Evolutionary conservation across 2,113 vertebrate species (phyloP).

Genomic region (Elachura formosa): DNA sequence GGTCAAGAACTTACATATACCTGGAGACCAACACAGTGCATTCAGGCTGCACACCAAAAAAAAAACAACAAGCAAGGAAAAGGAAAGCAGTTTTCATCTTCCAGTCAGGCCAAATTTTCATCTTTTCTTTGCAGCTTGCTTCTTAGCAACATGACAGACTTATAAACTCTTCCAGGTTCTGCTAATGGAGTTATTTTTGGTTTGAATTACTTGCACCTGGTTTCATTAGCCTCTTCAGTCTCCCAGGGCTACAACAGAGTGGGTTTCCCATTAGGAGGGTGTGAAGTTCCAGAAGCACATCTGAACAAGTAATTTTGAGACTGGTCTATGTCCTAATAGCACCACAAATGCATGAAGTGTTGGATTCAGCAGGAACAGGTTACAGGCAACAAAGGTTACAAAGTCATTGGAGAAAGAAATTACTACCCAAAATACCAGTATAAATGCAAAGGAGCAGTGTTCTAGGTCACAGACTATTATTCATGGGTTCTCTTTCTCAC

Average conservation of each 20-base stretch:
- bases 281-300: neutral
- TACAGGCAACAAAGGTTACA: neutral
- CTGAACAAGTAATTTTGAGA: neutral
- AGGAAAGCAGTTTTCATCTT: neutral
- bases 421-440: neutral
- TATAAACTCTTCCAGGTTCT: neutral
- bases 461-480: neutral
- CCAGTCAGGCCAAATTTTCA: neutral
- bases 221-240: neutral
- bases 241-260: neutral
- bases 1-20: neutral
- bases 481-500: neutral
- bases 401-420: neutral
- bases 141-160: neutral
- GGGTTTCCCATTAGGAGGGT: neutral
- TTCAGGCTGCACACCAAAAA: neutral
- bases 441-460: neutral
- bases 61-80: neutral
- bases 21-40: neutral
- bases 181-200: neutral
- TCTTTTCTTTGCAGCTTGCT: neutral
- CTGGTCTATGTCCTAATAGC: neutral
- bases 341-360: fast-evolving
- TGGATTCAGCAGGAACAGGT: neutral
- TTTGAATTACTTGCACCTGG: neutral